Evolutionary conservation across 2,113 vertebrate species (phyloP), one percentile per base, ranked within the genome.

Genomic region (Seriola quinqueradiata): DNA sequence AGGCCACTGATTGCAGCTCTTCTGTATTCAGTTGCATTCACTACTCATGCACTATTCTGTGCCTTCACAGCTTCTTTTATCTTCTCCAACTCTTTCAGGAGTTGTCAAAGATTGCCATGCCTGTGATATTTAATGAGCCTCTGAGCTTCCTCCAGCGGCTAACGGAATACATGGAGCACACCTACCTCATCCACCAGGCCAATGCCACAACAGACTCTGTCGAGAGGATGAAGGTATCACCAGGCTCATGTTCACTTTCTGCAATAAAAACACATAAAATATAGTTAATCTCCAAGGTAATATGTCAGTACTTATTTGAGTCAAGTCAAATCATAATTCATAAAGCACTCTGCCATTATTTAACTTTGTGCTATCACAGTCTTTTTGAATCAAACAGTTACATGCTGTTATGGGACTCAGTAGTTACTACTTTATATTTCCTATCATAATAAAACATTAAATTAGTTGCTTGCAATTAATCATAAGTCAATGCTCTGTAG

Each of bases 81-180:
- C 54, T 16, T 74, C 13, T 57, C 14, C 4, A 0, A 10, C 34
- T 71, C 61, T 86, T 73, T 59, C 89, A 99, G 98, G 98, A 99
- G 90, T 32, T 99, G 59, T 99, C 98, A 40, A 99, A 99, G 95
- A 99, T 99, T 89, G 97, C 98, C 34, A 99, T 99, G 98, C 98
- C 98, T 0, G 97, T 99, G 32, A 95, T 97, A 78, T 97, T 99
- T 91, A 99, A 99, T 1, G 98, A 99, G 93, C 98, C 98, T 0
- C 91, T 99, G 92, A 99, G 98, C 93, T 99, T 99, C 89, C 96
- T 99, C 0, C 98, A 99, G 91, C 94, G 98, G 6, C 93, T 99
- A 3, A 97, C 97, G 0, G 98, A 99, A 69, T 99, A 99, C 57
- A 99, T 99, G 98, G 98, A 99, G 90, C 98, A 99, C 67, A 99